Percentiles rank a stretch among this genome's conserved stretches.
These are phyloP conservation scores for Mustela lutreola DNA, from an alignment of 2,113 vertebrate species.

Conservation along the genomic window DNA sequence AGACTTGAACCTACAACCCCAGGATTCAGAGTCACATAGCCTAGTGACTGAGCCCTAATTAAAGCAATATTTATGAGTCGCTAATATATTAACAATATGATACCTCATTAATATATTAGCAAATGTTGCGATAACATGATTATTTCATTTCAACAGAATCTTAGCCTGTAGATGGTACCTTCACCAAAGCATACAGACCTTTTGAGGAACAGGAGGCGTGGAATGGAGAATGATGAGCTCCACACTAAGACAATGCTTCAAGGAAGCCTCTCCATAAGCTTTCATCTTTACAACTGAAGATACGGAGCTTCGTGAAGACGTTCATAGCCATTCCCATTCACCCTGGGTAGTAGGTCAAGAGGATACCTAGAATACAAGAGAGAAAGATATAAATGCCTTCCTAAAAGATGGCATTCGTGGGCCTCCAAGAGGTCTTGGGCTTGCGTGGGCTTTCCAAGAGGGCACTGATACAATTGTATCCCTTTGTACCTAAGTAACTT, in stretches of 20 bases:
- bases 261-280: neutral
- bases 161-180: neutral
- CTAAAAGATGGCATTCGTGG: neutral
- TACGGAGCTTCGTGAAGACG: accelerated
- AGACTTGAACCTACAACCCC: neutral
- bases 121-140: neutral
- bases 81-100: too few species aligned
- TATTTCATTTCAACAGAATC: neutral
- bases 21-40: neutral
- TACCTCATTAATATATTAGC: neutral
- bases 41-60: neutral
- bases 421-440: neutral
- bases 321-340: conserved; percentile 54
- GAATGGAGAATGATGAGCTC: neutral
- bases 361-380: conserved; percentile 41
- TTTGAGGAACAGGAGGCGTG: neutral
- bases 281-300: conserved; percentile 4
- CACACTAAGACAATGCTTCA: neutral
- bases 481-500: neutral
- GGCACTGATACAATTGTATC: neutral
- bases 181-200: neutral
- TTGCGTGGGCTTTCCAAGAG: neutral
- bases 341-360: neutral
- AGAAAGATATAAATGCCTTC: conserved; percentile 39
- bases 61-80: neutral